Evolutionary conservation across 2,797 vertebrate species (phyloP), one percentile per base, ranked within the genome.

Genomic region (Acipenser ruthenus): DNA sequence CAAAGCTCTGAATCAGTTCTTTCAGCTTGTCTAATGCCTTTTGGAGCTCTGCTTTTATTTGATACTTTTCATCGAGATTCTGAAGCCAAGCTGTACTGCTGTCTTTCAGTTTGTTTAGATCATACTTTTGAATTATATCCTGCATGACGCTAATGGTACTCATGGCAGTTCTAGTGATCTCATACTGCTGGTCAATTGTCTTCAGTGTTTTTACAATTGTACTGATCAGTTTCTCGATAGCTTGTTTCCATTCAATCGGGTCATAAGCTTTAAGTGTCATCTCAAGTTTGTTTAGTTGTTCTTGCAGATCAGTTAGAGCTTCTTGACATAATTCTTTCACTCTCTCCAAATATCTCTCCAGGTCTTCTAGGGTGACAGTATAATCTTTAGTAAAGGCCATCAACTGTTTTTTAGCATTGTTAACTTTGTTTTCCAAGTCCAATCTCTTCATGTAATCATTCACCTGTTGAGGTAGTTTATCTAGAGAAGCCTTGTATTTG

Each of bases 391-490:
- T 84, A 65, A 93, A 82, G 76, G 86, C 84, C 75, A 89, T 68
- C 56, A 98, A 67, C 74, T 85, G 91, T 70, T 80, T 82, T 80
- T 93, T 96, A 64, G 89, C 74, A 18, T 74, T 73, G 52, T 70
- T 84, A 37, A 94, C 73, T 80, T 86, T 93, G 68, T 71, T 83
- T 73, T 95, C 89, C 61, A 96, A 73, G 65, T 91, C 86, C 3
- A 91, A 68, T 60, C 83, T 72, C 66, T 73, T 79, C 67, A 98
- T 79, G 49, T 91, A 89, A 71, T 89, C 77, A 1, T 73, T 86
- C 11, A 94, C 69, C 71, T 87, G 79, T 65, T 84, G 74, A 53
- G 91, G 87, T 6, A 97, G 65, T 68, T 69, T 74, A 69, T 93
- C 82, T 75, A 98, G 75, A 56, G 71, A 78, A 65, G 68, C 74